Percentiles rank a stretch among this genome's conserved stretches.
phyloP scores from a whole-genome alignment of 2,113 vertebrate species.

The Elanoides forficatus region DNA sequence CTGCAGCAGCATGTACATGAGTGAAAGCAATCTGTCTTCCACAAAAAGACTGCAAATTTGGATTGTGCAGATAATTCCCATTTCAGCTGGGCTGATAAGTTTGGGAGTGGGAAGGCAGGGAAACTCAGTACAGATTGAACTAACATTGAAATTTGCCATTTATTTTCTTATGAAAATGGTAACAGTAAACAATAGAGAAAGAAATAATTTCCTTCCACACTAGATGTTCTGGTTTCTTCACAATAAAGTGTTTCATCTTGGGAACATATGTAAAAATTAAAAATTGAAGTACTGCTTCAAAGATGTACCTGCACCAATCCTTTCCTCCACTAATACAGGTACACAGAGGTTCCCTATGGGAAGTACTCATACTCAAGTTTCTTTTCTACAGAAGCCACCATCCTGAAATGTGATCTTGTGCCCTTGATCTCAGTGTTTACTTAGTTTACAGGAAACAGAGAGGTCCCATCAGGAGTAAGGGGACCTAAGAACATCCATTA shows the following conservation, averaged over 20 bases:
- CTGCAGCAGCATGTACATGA: neutral
- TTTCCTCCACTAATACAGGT: neutral
- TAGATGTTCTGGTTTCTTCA: neutral
- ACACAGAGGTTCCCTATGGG: rapidly evolving
- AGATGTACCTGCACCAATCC: neutral
- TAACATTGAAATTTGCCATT: neutral
- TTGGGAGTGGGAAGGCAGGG: neutral
- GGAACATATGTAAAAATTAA: neutral
- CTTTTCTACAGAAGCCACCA: neutral
- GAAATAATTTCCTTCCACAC: neutral
- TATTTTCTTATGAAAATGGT: neutral
- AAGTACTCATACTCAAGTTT: neutral
- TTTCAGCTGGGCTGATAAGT: neutral
- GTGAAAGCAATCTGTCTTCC: neutral
- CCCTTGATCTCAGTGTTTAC: neutral
- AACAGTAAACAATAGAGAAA: neutral
- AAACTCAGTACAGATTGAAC: neutral
- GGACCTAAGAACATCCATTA: neutral
- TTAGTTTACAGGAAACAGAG: neutral
- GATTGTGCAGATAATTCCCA: neutral
- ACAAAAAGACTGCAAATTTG: neutral
- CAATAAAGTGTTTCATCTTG: neutral
- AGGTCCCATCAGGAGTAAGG: rapidly evolving
- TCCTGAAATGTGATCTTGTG: neutral
- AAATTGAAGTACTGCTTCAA: neutral